Evolutionary conservation across 2,113 vertebrate species (phyloP), one percentile per base, ranked within the genome.

Genomic region (Siphamia tubifer): DNA sequence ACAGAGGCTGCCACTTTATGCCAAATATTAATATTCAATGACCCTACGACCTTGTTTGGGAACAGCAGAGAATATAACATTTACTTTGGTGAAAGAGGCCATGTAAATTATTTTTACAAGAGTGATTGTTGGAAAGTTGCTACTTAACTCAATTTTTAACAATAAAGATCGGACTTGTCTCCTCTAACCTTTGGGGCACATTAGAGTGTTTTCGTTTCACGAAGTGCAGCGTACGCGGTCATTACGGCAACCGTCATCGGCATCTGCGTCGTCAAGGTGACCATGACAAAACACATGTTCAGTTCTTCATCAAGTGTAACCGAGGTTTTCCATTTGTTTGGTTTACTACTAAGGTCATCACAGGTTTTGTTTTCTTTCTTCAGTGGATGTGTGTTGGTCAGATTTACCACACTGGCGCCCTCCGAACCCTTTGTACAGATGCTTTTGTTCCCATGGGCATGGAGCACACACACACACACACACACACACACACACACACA

Each of bases 301-400:
- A 34, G 52, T 15, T 30, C 17, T 47, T 65, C 27, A 6, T 51
- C 36, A 4, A 70, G 69, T 57, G 52, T 15, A 51, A 42, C 57
- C 25, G 58, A 69, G 6, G 35, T 71, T 82, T 78, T 78, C 65
- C 60, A 68, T 70, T 52, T 57, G 55, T 56, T 65, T 65, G 9
- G 17, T 47, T 69, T 66, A 10, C 51, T 4, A 11, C 44, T 1
- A 16, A 63, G 63, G 73, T 65, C 49, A n/a, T 73, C 68, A 3
- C 74, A 30, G 25, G 39, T 58, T 56, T n/a, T n/a, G n/a, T n/a
- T n/a, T n/a, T n/a, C n/a, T n/a, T n/a, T n/a, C n/a, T n/a, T n/a
- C n/a, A n/a, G n/a, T 48, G 44, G 36, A 27, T 56, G 45, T 21
- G 34, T 25, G 38, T 43, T 44, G 57, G 44, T 45, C 17, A n/a